A percentile compares a stretch with the other conserved stretches of the same genome.
These are phyloP conservation scores for Phoxinus dragarum DNA, from an alignment of 2,797 vertebrate species.

Conservation along the genomic window DNA sequence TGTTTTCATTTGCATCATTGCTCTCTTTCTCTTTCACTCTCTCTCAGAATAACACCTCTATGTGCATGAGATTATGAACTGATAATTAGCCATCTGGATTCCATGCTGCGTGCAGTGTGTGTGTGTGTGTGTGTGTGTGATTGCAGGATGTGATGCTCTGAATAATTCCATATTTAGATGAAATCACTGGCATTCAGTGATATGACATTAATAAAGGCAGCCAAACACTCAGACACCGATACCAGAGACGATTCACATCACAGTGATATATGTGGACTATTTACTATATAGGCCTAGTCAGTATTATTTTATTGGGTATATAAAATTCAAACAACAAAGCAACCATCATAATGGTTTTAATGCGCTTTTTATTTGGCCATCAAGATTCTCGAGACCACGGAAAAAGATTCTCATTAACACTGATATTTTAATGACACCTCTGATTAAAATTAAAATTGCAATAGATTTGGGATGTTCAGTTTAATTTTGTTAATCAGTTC, in stretches of 20 bases:
- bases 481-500: background rate
- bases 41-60: conserved; percentile 54
- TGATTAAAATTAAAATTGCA: background rate
- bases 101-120: conserved; percentile 23
- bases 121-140: conserved; percentile 21
- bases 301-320: background rate
- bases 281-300: background rate
- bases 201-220: conserved; percentile 19
- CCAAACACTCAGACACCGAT: background rate
- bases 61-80: conserved; percentile 62
- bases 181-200: conserved; percentile 46
- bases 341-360: background rate
- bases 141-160: conserved; percentile 31
- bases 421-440: background rate
- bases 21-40: conserved; percentile 30
- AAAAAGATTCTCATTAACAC: background rate
- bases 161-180: conserved; percentile 54
- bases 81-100: conserved; percentile 64
- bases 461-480: background rate
- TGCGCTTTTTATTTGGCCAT: background rate
- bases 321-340: background rate
- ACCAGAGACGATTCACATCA: background rate
- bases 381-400: background rate
- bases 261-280: background rate
- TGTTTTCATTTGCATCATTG: conserved; percentile 27